These are phyloP conservation scores for Notodonta ziczac DNA, from an alignment of 2,888 invertebrate species.

Conservation along the genomic window DNA sequence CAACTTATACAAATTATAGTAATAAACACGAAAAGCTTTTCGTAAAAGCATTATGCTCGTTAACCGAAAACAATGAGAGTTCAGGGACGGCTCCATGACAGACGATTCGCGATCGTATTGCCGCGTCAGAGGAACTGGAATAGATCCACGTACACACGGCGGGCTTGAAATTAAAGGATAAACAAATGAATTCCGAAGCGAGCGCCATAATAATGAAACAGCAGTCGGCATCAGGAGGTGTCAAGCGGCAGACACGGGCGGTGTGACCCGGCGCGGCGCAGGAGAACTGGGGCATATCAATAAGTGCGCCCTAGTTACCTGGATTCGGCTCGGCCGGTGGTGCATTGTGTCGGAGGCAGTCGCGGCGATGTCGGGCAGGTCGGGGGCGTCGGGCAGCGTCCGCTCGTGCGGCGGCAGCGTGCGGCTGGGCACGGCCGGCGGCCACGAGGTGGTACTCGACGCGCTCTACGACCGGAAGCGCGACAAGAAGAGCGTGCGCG, in stretches of 20 bases:
- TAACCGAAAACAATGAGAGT: conserved; percentile 68
- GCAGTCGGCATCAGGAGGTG: conserved; percentile 79
- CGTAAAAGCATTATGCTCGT: conserved; percentile 48
- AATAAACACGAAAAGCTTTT: conserved; percentile 29
- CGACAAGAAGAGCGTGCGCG: conserved; percentile 94
- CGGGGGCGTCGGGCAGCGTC: conserved; percentile 83
- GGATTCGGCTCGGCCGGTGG: conserved; percentile 53
- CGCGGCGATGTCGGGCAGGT: conserved; percentile 83
- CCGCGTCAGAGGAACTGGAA: conserved; percentile 79
- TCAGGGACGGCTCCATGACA: conserved; percentile 65
- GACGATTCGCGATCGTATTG: conserved; percentile 69
- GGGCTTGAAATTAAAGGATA: conserved; percentile 82
- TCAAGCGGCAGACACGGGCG: conserved; percentile 77
- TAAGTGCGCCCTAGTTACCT: conserved; percentile 79
- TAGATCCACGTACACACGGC: conserved; percentile 67
- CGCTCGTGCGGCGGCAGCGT: conserved; percentile 76
- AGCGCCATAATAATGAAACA: conserved; percentile 76
- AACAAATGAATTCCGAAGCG: conserved; percentile 79
- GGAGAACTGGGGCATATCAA: conserved; percentile 79
- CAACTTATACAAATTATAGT: conserved; percentile 12
- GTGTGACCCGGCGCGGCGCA: conserved; percentile 73
- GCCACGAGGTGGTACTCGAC: conserved; percentile 88
- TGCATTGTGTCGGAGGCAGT: conserved; percentile 55
- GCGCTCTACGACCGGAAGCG: conserved; percentile 92
- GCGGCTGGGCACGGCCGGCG: conserved; percentile 64